Conservation (phyloP, 2,888 invertebrate genomes). For the Brenthis ino region DNA sequence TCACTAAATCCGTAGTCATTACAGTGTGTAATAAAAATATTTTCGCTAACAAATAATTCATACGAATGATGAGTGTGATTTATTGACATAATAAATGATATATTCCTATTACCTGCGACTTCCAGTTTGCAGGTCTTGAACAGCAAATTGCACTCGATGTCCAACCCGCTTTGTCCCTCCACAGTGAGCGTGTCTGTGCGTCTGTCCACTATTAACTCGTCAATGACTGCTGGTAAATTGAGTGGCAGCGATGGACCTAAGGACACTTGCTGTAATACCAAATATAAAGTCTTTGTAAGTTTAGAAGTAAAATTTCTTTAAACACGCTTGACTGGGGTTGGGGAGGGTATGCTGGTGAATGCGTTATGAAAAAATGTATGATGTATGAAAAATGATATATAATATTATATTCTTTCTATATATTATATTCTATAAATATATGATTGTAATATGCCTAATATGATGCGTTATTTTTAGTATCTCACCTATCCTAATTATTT, state of each 20-base stretch:
- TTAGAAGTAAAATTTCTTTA: no score
- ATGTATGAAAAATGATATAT: no score
- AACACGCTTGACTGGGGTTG: no score
- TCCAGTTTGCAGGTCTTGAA: conserved; percentile 73
- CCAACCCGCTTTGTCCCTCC: conserved; percentile 58
- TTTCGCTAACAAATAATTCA: not conserved
- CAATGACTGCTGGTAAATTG: conserved; percentile 64
- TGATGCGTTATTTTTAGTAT: no score
- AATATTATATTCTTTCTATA: no score
- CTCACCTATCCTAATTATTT: no score
- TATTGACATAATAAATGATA: not conserved
- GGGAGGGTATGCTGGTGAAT: no score
- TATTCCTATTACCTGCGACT: conserved; percentile 57
- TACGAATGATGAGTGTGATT: not conserved
- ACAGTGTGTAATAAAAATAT: no score
- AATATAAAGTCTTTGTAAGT: not conserved
- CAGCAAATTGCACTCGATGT: conserved; percentile 67
- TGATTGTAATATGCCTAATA: no score
- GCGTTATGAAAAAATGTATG: no score
- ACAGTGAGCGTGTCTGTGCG: conserved; percentile 62
- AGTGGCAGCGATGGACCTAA: conserved; percentile 54
- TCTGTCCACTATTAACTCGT: conserved; percentile 65
- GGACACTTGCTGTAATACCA: conserved; percentile 63
- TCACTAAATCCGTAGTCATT: no score
- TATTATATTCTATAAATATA: no score